Base-by-base conservation (phyloP, 2,888 invertebrate genomes). In the Sericinus montela region DNA sequence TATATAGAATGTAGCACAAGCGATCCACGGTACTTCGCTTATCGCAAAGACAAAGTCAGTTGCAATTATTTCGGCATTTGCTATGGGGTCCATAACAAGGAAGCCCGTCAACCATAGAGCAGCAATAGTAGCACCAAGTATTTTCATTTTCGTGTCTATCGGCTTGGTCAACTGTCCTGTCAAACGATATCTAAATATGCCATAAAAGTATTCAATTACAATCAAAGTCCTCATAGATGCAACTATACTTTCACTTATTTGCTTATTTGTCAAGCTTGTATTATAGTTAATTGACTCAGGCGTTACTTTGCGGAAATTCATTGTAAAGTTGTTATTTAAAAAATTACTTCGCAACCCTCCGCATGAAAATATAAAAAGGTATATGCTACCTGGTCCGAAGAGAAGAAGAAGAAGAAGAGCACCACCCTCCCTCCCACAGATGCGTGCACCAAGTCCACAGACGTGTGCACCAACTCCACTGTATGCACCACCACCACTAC, bases 1-100 rank as follows among this genome's bases (percentile, higher is more conserved):
- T 0, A 63, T 46, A 32, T 69, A 71, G 48, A 75, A 69, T 15
- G 66, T 37, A 0, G 73, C 36, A 5, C 66, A 60, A 0, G 71
- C 56, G 3, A 70, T 15, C 7, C 61, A 55, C 0, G 69, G 68
- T 7, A 72, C 39, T 44, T 65, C 60, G 1, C 67, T 59, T 25
- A 69, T 5, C 4, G 25, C 54, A 45, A 1, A 0, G 0, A 14
- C 15, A 11, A 7, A 1, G 8, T 9, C 1, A n/a, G 3, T 15
- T 4, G 15, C 5, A 1, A 30, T 30, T 1, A 5, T 4, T 2
- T 4, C 15, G 1, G 15, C 3, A 10, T 9, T 0, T 3, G 11
- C 0, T 9, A n/a, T 0, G 10, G 25, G 1, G 1, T 64, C 30
- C 15, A 53, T 45, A n/a, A 48, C 14, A 10, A 59, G 38, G 39